Percentiles rank a stretch among this genome's conserved stretches.
Conservation (phyloP, 2,113 vertebrate species). For the Cricetomys ansorgei region DNA sequence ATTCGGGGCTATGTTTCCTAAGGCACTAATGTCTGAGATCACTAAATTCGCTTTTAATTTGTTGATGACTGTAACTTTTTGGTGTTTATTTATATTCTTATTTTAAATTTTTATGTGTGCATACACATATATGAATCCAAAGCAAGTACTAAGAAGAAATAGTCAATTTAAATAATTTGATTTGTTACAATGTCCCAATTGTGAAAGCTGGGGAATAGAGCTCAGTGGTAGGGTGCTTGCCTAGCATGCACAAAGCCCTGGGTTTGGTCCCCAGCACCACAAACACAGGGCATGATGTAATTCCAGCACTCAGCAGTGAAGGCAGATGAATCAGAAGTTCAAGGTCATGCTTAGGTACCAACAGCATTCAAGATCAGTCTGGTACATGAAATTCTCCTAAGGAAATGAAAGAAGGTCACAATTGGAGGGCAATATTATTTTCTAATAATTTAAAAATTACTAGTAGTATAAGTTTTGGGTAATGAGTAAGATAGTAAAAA, state of each 20-base stretch:
- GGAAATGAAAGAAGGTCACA: not conserved
- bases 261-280: too few species aligned
- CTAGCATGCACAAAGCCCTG: too few species aligned
- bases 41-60: conserved; percentile 11
- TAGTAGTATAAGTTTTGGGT: conserved; percentile 6
- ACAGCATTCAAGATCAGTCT: too few species aligned
- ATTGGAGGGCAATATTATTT: conserved; percentile 53
- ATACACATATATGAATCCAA: not conserved
- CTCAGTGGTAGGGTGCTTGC: too few species aligned
- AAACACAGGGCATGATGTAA: too few species aligned
- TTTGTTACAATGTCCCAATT: not conserved
- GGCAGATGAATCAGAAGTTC: not conserved
- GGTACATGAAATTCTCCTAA: not conserved
- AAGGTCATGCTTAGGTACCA: not conserved
- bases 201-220: too few species aligned
- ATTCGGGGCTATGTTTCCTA: not conserved
- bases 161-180: conserved; percentile 21
- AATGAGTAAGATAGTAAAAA: conserved; percentile 39
- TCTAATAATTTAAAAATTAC: conserved; percentile 8
- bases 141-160: not conserved
- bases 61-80: conserved; percentile 28
- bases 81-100: too few species aligned
- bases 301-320: too few species aligned
- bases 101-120: conserved; percentile 21
- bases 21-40: not conserved